phyloP scores from a whole-genome alignment of 2,888 invertebrate species.

The Venusia cambrica region DNA sequence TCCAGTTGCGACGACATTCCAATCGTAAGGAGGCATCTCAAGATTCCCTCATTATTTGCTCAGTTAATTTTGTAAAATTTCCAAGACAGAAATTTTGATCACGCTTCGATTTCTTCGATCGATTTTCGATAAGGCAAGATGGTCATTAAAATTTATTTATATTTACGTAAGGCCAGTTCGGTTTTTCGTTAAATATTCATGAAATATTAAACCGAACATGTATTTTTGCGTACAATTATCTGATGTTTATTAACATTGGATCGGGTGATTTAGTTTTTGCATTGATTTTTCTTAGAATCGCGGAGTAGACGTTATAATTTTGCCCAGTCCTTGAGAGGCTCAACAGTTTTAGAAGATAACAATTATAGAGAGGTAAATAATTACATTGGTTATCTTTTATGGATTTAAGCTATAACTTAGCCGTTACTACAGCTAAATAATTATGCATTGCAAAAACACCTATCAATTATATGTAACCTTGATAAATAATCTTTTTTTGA shows the following conservation, averaged over 20 bases:
- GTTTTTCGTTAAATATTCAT: constrained; percentile 55
- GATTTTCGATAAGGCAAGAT: constrained; percentile 56
- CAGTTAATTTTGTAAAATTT: constrained; percentile 37
- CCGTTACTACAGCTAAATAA: no score
- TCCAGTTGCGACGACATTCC: constrained; percentile 17
- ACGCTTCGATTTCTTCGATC: constrained; percentile 54
- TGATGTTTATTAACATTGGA: constrained; percentile 29
- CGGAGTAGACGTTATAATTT: constrained; percentile 45
- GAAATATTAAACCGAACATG: constrained; percentile 33
- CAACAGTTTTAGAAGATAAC: constrained; percentile 34
- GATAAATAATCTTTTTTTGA: no score
- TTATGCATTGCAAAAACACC: no score
- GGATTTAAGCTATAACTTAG: no score
- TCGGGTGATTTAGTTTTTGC: constrained; percentile 38
- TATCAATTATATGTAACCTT: no score
- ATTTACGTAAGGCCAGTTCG: constrained; percentile 64
- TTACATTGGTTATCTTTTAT: no score
- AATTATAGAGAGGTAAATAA: constrained; percentile 29
- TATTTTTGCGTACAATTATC: constrained; percentile 34
- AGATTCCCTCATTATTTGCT: constrained; percentile 37
- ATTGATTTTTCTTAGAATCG: constrained; percentile 53
- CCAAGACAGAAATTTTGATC: constrained; percentile 51
- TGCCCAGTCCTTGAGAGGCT: constrained; percentile 49
- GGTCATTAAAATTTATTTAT: constrained; percentile 53
- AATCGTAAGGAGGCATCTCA: constrained; percentile 25